Evolutionary conservation across 2,797 vertebrate species (phyloP).

Genomic region (Eupleurogrammus muticus): DNA sequence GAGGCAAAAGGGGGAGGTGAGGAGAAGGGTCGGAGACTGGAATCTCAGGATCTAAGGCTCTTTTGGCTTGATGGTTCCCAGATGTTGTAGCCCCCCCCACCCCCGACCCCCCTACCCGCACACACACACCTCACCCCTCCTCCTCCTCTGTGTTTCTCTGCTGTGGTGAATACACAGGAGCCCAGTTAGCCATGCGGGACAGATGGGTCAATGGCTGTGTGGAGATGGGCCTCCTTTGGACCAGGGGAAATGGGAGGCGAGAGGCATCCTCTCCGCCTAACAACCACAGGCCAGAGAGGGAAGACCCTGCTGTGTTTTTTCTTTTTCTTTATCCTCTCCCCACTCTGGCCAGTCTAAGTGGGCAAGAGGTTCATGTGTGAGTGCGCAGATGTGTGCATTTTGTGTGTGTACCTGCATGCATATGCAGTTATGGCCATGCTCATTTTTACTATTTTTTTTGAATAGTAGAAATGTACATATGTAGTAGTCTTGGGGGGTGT

Average conservation of each 20-base stretch:
- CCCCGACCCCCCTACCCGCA: background rate
- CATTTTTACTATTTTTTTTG: background rate
- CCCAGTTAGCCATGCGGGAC: slow-evolving; percentile 79
- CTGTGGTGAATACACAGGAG: slow-evolving; percentile 79
- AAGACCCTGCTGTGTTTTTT: slow-evolving; percentile 65
- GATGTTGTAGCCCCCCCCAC: slow-evolving; percentile 74
- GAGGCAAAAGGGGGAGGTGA: slow-evolving; percentile 37
- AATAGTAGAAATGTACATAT: background rate
- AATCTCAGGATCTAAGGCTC: slow-evolving; percentile 80
- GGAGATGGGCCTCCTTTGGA: slow-evolving; percentile 78
- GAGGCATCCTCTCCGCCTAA: slow-evolving; percentile 70
- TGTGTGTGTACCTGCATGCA: slow-evolving; percentile 3
- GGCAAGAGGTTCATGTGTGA: slow-evolving; percentile 1
- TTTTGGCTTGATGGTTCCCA: slow-evolving; percentile 84
- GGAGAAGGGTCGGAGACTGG: slow-evolving; percentile 74
- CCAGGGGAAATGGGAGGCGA: slow-evolving; percentile 75
- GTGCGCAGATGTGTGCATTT: slow-evolving; percentile 18
- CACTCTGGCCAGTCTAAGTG: slow-evolving; percentile 25
- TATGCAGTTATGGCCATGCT: background rate
- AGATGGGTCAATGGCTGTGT: slow-evolving; percentile 75
- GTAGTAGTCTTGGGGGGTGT: slow-evolving; percentile 3
- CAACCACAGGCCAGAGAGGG: slow-evolving; percentile 66
- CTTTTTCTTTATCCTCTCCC: slow-evolving; percentile 64
- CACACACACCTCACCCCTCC: slow-evolving; percentile 52
- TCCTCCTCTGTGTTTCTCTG: slow-evolving; percentile 64